Evolutionary conservation across 2,888 invertebrate genomes (phyloP).

Genomic region (Eubasilissa splendida): DNA sequence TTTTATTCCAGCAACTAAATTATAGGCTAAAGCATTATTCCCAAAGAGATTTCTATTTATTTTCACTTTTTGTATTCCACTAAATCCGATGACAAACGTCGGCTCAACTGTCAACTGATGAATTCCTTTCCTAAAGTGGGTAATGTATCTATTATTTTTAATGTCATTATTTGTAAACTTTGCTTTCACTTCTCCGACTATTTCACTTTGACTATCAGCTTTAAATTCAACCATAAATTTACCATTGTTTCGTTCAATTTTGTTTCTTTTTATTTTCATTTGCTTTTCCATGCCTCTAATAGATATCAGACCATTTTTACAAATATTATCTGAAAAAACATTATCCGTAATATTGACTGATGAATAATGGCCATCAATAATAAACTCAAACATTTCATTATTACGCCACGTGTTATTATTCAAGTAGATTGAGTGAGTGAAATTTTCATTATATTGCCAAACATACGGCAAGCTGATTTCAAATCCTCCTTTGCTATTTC

Average conservation of each 20-base stretch:
- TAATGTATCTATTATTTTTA: constrained; percentile 77
- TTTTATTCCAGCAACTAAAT: constrained; percentile 91
- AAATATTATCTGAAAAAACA: constrained; percentile 87
- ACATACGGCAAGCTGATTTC: constrained; percentile 93
- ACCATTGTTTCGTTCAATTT: constrained; percentile 85
- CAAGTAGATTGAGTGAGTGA: constrained; percentile 91
- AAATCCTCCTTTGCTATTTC: constrained; percentile 90
- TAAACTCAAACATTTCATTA: constrained; percentile 88
- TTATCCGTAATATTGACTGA: constrained; percentile 90
- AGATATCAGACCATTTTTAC: constrained; percentile 84
- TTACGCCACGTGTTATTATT: constrained; percentile 90
- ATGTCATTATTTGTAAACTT: constrained; percentile 85
- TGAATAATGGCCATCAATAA: constrained; percentile 95
- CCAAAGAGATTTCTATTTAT: constrained; percentile 92
- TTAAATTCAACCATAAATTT: constrained; percentile 89
- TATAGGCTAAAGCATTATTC: constrained; percentile 88
- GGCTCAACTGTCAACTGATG: constrained; percentile 70
- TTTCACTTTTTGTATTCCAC: constrained; percentile 94
- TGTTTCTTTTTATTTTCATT: constrained; percentile 86
- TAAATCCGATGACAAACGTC: constrained; percentile 91
- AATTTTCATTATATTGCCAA: constrained; percentile 95
- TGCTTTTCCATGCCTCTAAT: constrained; percentile 98
- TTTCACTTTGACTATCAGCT: constrained; percentile 94
- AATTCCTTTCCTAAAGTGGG: constrained; percentile 60
- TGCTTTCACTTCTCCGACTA: constrained; percentile 88